phyloP scores from a whole-genome alignment of 2,888 invertebrate species.

The Opisthograptis luteolata region DNA sequence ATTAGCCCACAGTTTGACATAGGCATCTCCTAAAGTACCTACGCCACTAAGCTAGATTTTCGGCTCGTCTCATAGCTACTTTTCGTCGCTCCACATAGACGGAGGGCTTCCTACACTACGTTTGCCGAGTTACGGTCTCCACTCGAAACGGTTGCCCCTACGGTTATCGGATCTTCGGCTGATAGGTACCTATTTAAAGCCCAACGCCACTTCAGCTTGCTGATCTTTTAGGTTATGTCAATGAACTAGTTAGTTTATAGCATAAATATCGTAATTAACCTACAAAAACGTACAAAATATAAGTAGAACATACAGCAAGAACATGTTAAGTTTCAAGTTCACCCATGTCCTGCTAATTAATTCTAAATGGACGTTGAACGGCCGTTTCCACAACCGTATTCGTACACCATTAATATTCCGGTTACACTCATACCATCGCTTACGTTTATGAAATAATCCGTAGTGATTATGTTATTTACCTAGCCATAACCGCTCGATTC shows the following conservation, averaged over 20 bases:
- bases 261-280: slow-evolving; percentile 7
- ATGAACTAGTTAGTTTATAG: slow-evolving; percentile 15
- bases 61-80: too few species aligned
- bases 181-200: too few species aligned
- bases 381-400: slow-evolving; percentile 42
- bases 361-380: slow-evolving; percentile 40
- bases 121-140: too few species aligned
- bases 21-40: too few species aligned
- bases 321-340: slow-evolving; percentile 36
- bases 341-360: slow-evolving; percentile 41
- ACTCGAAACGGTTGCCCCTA: too few species aligned
- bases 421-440: slow-evolving; percentile 44
- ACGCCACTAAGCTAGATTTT: too few species aligned
- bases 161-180: too few species aligned
- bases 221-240: too few species aligned
- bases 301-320: slow-evolving; percentile 11
- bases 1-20: too few species aligned
- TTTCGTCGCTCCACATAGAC: too few species aligned
- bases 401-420: slow-evolving; percentile 46
- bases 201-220: too few species aligned
- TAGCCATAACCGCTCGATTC: slow-evolving; percentile 24
- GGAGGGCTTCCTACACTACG: too few species aligned
- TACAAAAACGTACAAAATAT: background rate
- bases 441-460: slow-evolving; percentile 31
- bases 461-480: slow-evolving; percentile 33